A percentile compares a stretch with the other conserved stretches of the same genome.
These are phyloP conservation scores for Aphelenchoides bicaudatus DNA, from an alignment of 2,888 invertebrate species.

Conservation along the genomic window DNA sequence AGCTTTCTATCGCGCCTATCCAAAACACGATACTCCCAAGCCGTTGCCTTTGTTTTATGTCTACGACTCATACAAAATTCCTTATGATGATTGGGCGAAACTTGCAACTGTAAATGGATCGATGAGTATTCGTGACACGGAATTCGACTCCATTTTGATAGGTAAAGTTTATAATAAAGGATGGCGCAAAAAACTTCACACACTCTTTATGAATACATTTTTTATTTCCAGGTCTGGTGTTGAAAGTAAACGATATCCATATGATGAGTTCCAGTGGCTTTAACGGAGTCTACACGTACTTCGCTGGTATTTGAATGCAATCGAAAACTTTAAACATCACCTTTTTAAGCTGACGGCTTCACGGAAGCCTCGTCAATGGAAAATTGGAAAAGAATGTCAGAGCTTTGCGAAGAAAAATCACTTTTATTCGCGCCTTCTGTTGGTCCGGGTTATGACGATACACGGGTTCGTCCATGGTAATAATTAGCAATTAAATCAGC, in stretches of 20 bases:
- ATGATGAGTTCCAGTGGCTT: conserved; percentile 62
- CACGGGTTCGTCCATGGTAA: conserved; percentile 68
- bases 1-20: conserved; percentile 65
- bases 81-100: conserved; percentile 65
- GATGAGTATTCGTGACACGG: conserved; percentile 65
- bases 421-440: conserved; percentile 71
- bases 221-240: conserved; percentile 64
- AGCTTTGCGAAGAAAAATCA: conserved; percentile 63
- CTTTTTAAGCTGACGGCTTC: conserved; percentile 70
- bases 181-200: not conserved
- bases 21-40: conserved; percentile 22
- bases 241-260: conserved; percentile 4
- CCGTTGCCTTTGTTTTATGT: conserved; percentile 68
- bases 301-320: no score
- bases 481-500: no score
- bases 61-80: conserved; percentile 69
- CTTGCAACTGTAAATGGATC: conserved; percentile 59
- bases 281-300: conserved; percentile 70
- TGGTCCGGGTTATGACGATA: conserved; percentile 69
- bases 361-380: conserved; percentile 68
- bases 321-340: no score
- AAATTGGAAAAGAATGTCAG: conserved; percentile 36
- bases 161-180: conserved; percentile 58
- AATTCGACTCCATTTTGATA: conserved; percentile 68
- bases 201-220: no score